Evolutionary conservation across 1,140 invertebrate genomes (phyloP).

Genomic region (Drosophila takahashii): DNA sequence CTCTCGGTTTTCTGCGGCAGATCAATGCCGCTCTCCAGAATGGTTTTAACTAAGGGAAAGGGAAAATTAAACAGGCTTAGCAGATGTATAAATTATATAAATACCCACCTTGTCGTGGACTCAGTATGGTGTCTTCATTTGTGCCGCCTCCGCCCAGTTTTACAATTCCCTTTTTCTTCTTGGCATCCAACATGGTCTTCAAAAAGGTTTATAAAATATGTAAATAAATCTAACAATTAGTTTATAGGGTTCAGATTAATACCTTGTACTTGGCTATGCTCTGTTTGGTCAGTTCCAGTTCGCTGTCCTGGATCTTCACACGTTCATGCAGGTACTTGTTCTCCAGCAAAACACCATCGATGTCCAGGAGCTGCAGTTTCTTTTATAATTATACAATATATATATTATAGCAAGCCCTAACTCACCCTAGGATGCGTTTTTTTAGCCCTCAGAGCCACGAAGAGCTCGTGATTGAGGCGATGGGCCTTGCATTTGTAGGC

Average conservation of each 20-base stretch:
- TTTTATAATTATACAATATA: background rate
- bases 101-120: conserved; percentile 87
- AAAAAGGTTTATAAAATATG: background rate
- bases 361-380: conserved; percentile 88
- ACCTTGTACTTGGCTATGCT: conserved; percentile 91
- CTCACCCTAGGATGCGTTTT: conserved; percentile 82
- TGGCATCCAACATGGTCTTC: conserved; percentile 88
- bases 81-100: background rate
- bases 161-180: conserved; percentile 87
- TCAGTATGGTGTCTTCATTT: conserved; percentile 86
- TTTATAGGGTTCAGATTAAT: conserved; percentile 22
- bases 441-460: conserved; percentile 88
- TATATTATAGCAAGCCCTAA: background rate
- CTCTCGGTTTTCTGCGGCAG: conserved; percentile 89
- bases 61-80: background rate
- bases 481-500: conserved; percentile 94
- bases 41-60: conserved; percentile 87
- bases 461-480: conserved; percentile 92
- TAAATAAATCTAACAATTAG: background rate
- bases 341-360: conserved; percentile 92
- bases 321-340: conserved; percentile 94
- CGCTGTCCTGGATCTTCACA: conserved; percentile 91
- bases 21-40: conserved; percentile 88
- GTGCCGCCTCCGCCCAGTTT: conserved; percentile 85
- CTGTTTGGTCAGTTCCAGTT: conserved; percentile 90